A percentile compares a stretch with the other conserved stretches of the same genome.
These are phyloP conservation scores for Zaprionus taronus DNA, from an alignment of 1,140 invertebrate genomes.

Conservation along the genomic window DNA sequence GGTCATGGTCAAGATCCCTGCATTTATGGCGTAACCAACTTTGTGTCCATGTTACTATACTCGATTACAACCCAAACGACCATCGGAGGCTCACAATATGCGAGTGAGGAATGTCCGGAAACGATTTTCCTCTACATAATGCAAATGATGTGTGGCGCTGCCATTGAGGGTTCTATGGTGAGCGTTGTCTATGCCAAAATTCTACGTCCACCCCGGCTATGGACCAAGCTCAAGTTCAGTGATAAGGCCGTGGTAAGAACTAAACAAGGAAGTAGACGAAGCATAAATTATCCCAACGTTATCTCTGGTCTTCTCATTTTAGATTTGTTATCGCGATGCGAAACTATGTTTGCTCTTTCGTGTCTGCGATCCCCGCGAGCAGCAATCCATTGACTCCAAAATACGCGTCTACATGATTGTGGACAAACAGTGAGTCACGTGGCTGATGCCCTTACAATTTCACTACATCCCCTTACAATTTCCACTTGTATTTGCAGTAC, in stretches of 20 bases:
- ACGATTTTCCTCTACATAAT: conserved; percentile 89
- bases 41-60: conserved; percentile 86
- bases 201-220: conserved; percentile 85
- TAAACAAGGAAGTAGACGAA: not conserved
- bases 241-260: conserved; percentile 86
- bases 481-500: conserved; percentile 51
- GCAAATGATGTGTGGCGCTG: conserved; percentile 86
- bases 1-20: conserved; percentile 78
- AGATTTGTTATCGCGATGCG: conserved; percentile 87
- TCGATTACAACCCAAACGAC: conserved; percentile 88
- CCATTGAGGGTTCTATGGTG: conserved; percentile 86
- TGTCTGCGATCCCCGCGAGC: conserved; percentile 86
- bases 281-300: conserved; percentile 8
- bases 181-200: conserved; percentile 87
- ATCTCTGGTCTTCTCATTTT: conserved; percentile 4
- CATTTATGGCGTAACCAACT: conserved; percentile 85
- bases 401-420: conserved; percentile 87
- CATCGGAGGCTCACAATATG: conserved; percentile 90
- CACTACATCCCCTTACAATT: no score
- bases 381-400: conserved; percentile 86
- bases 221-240: conserved; percentile 86
- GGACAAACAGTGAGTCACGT: conserved; percentile 65
- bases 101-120: conserved; percentile 93
- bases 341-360: conserved; percentile 87
- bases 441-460: not conserved